A percentile compares a stretch with the other conserved stretches of the same genome.
These are phyloP conservation scores for Mimachlamys varia DNA, from an alignment of 2,888 invertebrate species.

Conservation along the genomic window DNA sequence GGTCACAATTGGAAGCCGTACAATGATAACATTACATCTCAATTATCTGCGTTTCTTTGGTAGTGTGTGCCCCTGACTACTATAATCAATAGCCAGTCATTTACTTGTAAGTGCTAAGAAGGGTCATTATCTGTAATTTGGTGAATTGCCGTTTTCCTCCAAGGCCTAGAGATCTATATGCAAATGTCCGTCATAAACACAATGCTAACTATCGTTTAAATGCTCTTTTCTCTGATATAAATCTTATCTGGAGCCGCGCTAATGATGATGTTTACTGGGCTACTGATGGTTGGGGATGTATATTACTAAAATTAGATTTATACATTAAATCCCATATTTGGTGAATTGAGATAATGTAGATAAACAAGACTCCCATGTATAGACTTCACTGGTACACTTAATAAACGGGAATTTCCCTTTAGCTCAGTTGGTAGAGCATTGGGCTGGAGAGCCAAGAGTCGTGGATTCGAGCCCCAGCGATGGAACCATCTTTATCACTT, in stretches of 20 bases:
- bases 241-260: neutral
- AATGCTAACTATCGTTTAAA: conserved; percentile 24
- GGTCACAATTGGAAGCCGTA: neutral
- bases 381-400: neutral
- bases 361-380: neutral
- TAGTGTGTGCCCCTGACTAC: neutral
- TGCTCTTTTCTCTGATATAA: conserved; percentile 12
- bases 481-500: too few relatives aligned
- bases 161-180: conserved; percentile 31
- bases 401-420: neutral
- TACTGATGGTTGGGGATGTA: neutral
- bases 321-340: neutral
- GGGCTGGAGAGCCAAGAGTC: too few relatives aligned
- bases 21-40: neutral
- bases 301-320: neutral
- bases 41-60: neutral
- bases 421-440: neutral
- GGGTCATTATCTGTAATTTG: conserved; percentile 31
- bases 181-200: conserved; percentile 26
- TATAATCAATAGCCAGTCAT: conserved; percentile 14
- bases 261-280: conserved; percentile 9
- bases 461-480: too few relatives aligned
- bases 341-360: neutral
- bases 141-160: conserved; percentile 32
- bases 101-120: conserved; percentile 34